Evolutionary conservation across 2,113 vertebrate species (phyloP), one percentile per base, ranked within the genome.

Genomic region (Mugil cephalus): DNA sequence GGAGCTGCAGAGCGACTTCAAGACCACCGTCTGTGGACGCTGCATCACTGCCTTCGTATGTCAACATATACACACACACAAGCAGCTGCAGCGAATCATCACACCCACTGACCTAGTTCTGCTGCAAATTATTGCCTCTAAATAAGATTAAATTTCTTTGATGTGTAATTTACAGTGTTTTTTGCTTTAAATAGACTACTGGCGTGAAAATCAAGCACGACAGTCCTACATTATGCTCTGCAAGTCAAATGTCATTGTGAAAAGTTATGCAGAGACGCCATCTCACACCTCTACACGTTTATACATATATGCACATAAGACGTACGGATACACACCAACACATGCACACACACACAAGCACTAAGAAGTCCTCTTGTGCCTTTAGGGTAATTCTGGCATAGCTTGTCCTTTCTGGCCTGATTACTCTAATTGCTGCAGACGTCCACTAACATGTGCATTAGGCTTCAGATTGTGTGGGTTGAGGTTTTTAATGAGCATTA

Each of bases 1-100:
- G 88, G 97, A 99, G 79, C 94, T 98, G 86, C 98, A 99, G 73
- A 98, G 97, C 42, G 97, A 98, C 91, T 99, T 99, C 90, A 99
- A 99, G 92, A 99, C 97, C 0, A 98, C 97, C 13, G 95, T 95
- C 75, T 99, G 97, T 40, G 98, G 98, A 86, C 96, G 97, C 64
- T 99, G 97, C 94, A 98, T 99, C 94, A 99, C 97, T 74, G 97
- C 96, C 77, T 96, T 98, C 90, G 97, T 99, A 88, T 13, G 91
- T 76, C 55, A 21, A 46, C 62, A 47, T 60, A 48, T 5, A 5
- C 24, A 30, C 24, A 30, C 75, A 47, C 54, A 40, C 69, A 50
- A 30, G 52, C 63, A 81, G 43, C 67, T 66, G 66, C 96, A 86
- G 94, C 94, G 46, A 61, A 80, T 63, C 48, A 60, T 36, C 71